A percentile compares a stretch with the other conserved stretches of the same genome.
Conservation (phyloP, 2,113 vertebrate genomes). For the Tupaia chinensis region DNA sequence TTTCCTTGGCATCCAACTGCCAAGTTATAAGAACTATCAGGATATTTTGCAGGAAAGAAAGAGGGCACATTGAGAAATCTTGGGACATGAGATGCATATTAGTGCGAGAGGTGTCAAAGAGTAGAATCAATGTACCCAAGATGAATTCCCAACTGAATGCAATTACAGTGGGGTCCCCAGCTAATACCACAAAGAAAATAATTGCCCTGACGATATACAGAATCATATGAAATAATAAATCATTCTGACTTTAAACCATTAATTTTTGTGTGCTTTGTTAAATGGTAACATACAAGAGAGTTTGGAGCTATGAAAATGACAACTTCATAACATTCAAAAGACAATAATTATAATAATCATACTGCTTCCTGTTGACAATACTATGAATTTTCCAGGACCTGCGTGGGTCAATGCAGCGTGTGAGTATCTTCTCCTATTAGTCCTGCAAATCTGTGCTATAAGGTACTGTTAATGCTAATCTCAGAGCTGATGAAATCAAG, state of each 20-base stretch:
- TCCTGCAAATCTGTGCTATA: not conserved
- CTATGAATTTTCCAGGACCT: not conserved
- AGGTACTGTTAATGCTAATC: not conserved
- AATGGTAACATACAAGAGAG: not conserved
- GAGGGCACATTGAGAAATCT: no score
- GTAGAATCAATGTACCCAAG: not conserved
- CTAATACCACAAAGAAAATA: not conserved
- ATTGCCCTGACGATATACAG: not conserved
- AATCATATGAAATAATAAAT: not conserved
- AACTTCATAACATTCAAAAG: not conserved
- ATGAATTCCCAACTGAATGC: not conserved
- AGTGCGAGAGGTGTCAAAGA: not conserved
- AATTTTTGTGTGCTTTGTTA: not conserved
- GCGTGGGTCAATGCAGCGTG: not conserved
- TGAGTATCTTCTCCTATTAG: not conserved
- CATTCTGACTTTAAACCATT: not conserved
- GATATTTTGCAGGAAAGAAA: not conserved
- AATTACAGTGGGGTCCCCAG: fast-evolving
- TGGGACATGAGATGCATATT: not conserved
- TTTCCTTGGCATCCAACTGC: not conserved
- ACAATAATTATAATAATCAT: not conserved
- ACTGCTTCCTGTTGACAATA: not conserved
- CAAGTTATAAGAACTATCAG: not conserved
- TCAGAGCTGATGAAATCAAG: not conserved
- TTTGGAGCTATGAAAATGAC: not conserved